Percentiles rank a stretch among this genome's conserved stretches.
These are phyloP conservation scores for Lomographa bimaculata DNA, from an alignment of 2,888 invertebrate species.

Conservation along the genomic window DNA sequence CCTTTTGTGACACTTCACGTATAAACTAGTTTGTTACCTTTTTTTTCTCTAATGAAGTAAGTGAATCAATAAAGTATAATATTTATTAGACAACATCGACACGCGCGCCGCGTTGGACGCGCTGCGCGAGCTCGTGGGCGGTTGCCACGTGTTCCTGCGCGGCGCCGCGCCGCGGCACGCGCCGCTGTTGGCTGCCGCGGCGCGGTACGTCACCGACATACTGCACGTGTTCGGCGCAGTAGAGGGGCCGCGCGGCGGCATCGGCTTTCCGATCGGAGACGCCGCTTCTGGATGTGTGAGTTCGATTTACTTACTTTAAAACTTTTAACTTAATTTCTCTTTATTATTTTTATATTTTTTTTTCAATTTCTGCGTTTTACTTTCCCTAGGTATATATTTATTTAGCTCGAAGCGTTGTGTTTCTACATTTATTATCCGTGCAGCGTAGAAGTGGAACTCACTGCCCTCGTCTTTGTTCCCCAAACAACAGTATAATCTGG, in stretches of 20 bases:
- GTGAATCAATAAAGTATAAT: too few species aligned
- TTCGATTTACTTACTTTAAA: constrained; percentile 17
- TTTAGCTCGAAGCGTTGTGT: too few species aligned
- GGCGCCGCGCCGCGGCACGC: constrained; percentile 80
- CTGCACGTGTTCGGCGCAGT: constrained; percentile 91
- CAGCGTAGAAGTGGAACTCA: too few species aligned
- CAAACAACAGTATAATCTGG: too few species aligned
- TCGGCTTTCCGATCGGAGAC: constrained; percentile 88
- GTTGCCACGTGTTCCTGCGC: constrained; percentile 93
- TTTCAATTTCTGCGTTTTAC: too few species aligned
- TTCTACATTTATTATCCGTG: too few species aligned
- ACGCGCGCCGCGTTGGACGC: constrained; percentile 93
- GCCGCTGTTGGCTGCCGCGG: constrained; percentile 89
- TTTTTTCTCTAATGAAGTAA: too few species aligned
- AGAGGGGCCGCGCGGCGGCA: constrained; percentile 83
- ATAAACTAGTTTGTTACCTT: too few species aligned
- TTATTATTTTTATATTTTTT: not conserved
- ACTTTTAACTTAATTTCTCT: constrained; percentile 18
- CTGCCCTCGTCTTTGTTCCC: too few species aligned
- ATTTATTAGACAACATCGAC: constrained; percentile 98
- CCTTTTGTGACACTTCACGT: too few species aligned
- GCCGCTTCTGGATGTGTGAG: constrained; percentile 71
- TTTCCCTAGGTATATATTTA: too few species aligned
- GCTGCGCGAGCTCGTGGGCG: constrained; percentile 92
- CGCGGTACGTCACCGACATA: constrained; percentile 92